A percentile compares a stretch with the other conserved stretches of the same genome.
phyloP scores from a whole-genome alignment of 2,888 invertebrate genomes.

The Scaptomyza parva region DNA sequence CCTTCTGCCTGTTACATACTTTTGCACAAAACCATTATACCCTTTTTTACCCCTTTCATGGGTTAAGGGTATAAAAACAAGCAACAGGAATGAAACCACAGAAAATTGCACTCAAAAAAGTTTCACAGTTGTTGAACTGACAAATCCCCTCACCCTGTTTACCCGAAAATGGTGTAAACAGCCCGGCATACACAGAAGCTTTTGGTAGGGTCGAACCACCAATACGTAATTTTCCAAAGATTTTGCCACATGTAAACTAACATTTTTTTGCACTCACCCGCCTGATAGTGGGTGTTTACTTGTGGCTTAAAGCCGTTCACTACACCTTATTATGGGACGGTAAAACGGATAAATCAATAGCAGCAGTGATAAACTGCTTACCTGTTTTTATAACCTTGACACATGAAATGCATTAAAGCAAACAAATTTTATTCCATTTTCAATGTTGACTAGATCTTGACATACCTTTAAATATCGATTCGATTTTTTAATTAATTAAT shows the following conservation, averaged over 20 bases:
- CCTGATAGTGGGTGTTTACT: conserved; percentile 11
- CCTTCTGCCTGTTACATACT: too few species aligned
- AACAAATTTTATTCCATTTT: too few species aligned
- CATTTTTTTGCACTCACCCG: conserved; percentile 37
- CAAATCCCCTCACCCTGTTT: background rate
- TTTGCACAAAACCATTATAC: too few species aligned
- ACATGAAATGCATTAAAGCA: too few species aligned
- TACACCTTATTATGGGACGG: conserved; percentile 52
- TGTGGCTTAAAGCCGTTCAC: background rate
- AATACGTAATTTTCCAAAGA: conserved; percentile 32
- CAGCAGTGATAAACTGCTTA: too few species aligned
- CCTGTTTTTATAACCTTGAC: too few species aligned
- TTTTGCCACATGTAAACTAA: conserved; percentile 66
- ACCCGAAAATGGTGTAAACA: conserved; percentile 20
- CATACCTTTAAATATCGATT: too few species aligned
- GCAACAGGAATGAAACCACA: conserved; percentile 46
- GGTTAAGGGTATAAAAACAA: too few species aligned
- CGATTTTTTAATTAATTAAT: too few species aligned
- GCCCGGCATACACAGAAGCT: conserved; percentile 46
- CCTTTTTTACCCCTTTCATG: too few species aligned
- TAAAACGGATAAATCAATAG: conserved; percentile 68
- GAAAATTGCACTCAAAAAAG: conserved; percentile 70
- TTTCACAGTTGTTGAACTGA: conserved; percentile 49
- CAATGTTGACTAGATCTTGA: background rate
- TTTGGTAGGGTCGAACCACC: conserved; percentile 32